Base-by-base conservation (phyloP, 2,888 invertebrate species). In the Nemapogon koenigi region DNA sequence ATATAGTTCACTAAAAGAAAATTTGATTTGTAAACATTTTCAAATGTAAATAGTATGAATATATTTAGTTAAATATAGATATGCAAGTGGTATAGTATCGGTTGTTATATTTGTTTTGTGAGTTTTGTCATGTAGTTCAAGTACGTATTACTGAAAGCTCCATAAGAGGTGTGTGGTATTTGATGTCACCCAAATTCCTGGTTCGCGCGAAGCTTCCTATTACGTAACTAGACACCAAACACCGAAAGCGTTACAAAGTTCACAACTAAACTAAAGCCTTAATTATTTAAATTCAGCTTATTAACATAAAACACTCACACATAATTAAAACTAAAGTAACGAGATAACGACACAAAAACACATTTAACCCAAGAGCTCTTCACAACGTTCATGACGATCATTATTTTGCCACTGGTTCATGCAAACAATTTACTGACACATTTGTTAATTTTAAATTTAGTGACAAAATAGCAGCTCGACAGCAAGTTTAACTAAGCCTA, bases 181-280 rank as follows among this genome's bases (percentile, higher is more conserved):
- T 75, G 71, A 67, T 66, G 67, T 75, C 76, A 78, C 76, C 76
- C 76, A 78, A 78, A 78, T 78, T 78, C 76, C 76, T 59, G 53
- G 56, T 53, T 62, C 65, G 59, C 61, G 56, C 50, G 43, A 71
- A 73, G 73, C 73, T 62, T 60, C 51, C 41, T 56, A 51, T 44
- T 51, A 11, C 2, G n/a, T 50, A 41, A 44, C 55, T 53, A 51
- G 3, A 16, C 26, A 35, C 4, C n/a, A 19, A 33, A 35, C 25
- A 27, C 26, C 16, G 25, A 35, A 27, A 25, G 35, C 26, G 16
- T n/a, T n/a, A n/a, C n/a, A n/a, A n/a, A n/a, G n/a, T n/a, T n/a
- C n/a, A n/a, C n/a, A n/a, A n/a, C n/a, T 53, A 52, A 51, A 52
- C 27, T n/a, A 27, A 6, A 11, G 13, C n/a, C 27, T 22, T 10